Conservation (phyloP, 2,888 invertebrate species). For the Acleris literana region DNA sequence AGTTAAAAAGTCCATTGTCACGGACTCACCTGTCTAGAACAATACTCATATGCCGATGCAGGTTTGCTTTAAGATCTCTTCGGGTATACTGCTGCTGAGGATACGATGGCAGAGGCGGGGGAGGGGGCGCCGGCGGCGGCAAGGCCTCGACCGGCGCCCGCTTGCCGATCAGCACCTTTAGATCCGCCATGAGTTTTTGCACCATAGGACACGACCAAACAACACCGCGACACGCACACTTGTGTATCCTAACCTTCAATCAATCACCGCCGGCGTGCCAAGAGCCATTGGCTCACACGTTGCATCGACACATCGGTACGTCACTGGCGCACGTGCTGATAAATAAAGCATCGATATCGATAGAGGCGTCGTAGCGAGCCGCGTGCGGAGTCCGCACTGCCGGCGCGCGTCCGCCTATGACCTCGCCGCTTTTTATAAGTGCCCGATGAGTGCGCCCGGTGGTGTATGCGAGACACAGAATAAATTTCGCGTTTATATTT, state of each 20-base stretch:
- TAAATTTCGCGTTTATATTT: slow-evolving; percentile 73
- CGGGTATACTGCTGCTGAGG: slow-evolving; percentile 72
- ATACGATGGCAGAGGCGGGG: slow-evolving; percentile 49
- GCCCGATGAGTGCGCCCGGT: slow-evolving; percentile 76
- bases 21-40: slow-evolving; percentile 80
- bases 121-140: slow-evolving; percentile 53
- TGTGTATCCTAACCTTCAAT: slow-evolving; percentile 68
- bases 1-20: slow-evolving; percentile 3
- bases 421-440: slow-evolving; percentile 82
- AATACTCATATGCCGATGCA: slow-evolving; percentile 81
- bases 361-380: slow-evolving; percentile 72
- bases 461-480: slow-evolving; percentile 65
- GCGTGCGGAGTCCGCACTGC: slow-evolving; percentile 78
- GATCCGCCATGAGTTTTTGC: slow-evolving; percentile 80
- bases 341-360: slow-evolving; percentile 68
- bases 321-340: slow-evolving; percentile 76
- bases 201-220: slow-evolving; percentile 79
- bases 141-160: slow-evolving; percentile 70
- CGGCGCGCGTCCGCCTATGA: slow-evolving; percentile 66
- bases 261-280: slow-evolving; percentile 70
- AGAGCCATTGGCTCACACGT: slow-evolving; percentile 75
- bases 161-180: slow-evolving; percentile 81
- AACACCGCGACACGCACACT: slow-evolving; percentile 67
- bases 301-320: slow-evolving; percentile 68
- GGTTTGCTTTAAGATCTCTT: slow-evolving; percentile 78